phyloP scores from a whole-genome alignment of 1,140 invertebrate species.

The Hyphantria cunea region DNA sequence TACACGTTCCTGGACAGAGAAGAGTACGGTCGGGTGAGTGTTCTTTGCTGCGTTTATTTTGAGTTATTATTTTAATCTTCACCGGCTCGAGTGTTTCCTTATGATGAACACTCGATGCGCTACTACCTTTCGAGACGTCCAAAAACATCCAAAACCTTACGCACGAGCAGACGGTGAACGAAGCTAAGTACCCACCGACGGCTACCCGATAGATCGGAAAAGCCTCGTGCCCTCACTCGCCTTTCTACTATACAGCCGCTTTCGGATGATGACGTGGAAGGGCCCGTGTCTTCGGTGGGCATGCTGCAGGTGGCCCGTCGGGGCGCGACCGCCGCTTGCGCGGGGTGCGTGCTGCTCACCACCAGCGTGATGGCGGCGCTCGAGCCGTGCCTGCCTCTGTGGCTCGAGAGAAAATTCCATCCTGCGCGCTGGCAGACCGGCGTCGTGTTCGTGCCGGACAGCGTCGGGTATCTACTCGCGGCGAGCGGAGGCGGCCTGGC shows the following conservation, averaged over 20 bases:
- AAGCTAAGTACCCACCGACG: too few species aligned
- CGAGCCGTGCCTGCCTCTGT: slow-evolving; percentile 90
- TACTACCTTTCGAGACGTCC: too few species aligned
- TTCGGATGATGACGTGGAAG: too few species aligned
- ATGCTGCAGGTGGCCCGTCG: slow-evolving; percentile 32
- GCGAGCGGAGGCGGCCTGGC: slow-evolving; percentile 45
- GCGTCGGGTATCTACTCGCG: slow-evolving; percentile 89
- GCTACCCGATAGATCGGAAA: too few species aligned
- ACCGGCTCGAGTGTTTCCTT: too few species aligned
- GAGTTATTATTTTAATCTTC: too few species aligned
- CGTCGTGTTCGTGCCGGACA: slow-evolving; percentile 91
- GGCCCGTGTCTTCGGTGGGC: background rate
- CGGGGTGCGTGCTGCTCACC: slow-evolving; percentile 87
- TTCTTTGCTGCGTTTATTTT: too few species aligned
- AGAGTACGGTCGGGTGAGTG: slow-evolving; percentile 53
- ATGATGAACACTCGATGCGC: too few species aligned
- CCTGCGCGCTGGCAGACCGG: slow-evolving; percentile 88
- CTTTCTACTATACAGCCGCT: too few species aligned
- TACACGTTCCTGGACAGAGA: slow-evolving; percentile 49
- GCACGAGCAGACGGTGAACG: too few species aligned
- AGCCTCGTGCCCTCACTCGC: too few species aligned
- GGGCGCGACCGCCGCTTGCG: slow-evolving; percentile 47
- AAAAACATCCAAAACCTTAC: too few species aligned
- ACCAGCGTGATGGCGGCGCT: slow-evolving; percentile 90
- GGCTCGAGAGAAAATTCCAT: slow-evolving; percentile 87